Percentiles rank a stretch among this genome's conserved stretches.
These are phyloP conservation scores for Nannoperca obscura DNA, from an alignment of 2,797 vertebrate genomes.

Conservation along the genomic window DNA sequence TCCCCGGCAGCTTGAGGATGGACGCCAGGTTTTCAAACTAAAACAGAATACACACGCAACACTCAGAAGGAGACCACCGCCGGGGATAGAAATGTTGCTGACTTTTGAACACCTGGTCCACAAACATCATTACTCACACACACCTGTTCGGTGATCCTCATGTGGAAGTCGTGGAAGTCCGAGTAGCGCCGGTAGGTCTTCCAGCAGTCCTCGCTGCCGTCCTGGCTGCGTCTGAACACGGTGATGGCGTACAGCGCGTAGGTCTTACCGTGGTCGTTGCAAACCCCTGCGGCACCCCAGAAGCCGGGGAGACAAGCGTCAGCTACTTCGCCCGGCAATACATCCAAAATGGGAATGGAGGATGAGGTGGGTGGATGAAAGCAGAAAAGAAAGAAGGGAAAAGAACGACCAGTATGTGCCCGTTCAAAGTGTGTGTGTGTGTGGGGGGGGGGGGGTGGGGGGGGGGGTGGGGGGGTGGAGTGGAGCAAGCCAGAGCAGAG, in stretches of 20 bases:
- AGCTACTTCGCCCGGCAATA: slow-evolving; percentile 85
- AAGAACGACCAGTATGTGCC: slow-evolving; percentile 24
- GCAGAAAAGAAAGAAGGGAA: slow-evolving; percentile 5
- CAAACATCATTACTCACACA: neutral
- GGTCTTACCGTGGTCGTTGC: slow-evolving; percentile 99
- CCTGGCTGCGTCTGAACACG: slow-evolving; percentile 89
- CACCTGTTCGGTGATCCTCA: slow-evolving; percentile 99
- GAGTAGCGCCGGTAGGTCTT: slow-evolving; percentile 98
- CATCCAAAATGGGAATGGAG: slow-evolving; percentile 45
- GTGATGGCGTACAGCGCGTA: slow-evolving; percentile 98
- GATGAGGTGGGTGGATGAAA: slow-evolving; percentile 20
- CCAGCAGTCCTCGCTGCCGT: slow-evolving; percentile 93
- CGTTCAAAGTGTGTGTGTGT: slow-evolving; percentile 43
- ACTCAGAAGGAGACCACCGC: neutral
- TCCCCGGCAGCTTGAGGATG: slow-evolving; percentile 96
- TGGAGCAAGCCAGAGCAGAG: slow-evolving; percentile 31
- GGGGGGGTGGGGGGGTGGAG: too few relatives aligned
- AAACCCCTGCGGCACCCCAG: slow-evolving; percentile 97
- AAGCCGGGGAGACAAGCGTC: slow-evolving; percentile 93
- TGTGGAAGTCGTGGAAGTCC: slow-evolving; percentile 99
- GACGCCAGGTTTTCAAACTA: slow-evolving; percentile 96
- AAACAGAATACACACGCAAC: slow-evolving; percentile 25
- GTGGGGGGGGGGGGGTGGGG: too few relatives aligned
- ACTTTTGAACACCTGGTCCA: neutral
- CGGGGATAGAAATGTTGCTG: neutral